Base-by-base conservation (phyloP, 2,797 vertebrate species). In the Tenualosa ilisha region DNA sequence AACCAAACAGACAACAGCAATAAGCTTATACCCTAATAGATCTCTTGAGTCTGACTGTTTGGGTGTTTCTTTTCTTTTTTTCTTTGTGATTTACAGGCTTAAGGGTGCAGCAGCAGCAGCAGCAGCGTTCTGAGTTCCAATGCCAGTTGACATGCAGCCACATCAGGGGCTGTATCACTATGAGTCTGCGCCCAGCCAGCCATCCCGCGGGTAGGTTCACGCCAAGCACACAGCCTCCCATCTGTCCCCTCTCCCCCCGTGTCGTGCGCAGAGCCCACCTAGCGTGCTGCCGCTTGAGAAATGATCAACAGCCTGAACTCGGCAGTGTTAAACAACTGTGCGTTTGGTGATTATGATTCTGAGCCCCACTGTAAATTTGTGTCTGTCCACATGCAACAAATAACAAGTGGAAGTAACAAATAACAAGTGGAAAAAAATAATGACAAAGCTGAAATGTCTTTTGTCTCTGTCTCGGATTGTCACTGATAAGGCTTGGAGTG, bases 121-220 rank as follows among this genome's bases (percentile, higher is more conserved):
- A 82, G 56, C 87, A 79, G 81, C 87, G 31, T 91, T 89, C 83
- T 83, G 90, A 93, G 94, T 92, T 92, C 93, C 94, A 86, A 96
- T 96, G 96, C 95, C 94, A 93, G 95, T 94, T 93, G 95, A 96
- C 93, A 96, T 96, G 95, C 95, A 96, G 94, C 94, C 95, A 91
- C 96, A 95, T 89, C 95, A 96, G 92, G 94, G 95, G 93, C 94
- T 96, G 93, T 95, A 94, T 91, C 95, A 95, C 91, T 96, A 96
- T 83, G 95, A 96, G 91, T 93, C 92, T 83, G 90, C 93, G 83
- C 85, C 94, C 91, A 91, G 88, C 91, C 96, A 95, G 87, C 95
- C 95, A 79, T 91, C 94, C 91, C 94, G 95, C 94, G 94, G 95
- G 95, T 96, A 89, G 88, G 89, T 43, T 46, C 72, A 79, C 7